Percentiles rank a stretch among this genome's conserved stretches.
Evolutionary conservation across 2,797 vertebrate genomes (phyloP).

Genomic region (Crenichthys baileyi): DNA sequence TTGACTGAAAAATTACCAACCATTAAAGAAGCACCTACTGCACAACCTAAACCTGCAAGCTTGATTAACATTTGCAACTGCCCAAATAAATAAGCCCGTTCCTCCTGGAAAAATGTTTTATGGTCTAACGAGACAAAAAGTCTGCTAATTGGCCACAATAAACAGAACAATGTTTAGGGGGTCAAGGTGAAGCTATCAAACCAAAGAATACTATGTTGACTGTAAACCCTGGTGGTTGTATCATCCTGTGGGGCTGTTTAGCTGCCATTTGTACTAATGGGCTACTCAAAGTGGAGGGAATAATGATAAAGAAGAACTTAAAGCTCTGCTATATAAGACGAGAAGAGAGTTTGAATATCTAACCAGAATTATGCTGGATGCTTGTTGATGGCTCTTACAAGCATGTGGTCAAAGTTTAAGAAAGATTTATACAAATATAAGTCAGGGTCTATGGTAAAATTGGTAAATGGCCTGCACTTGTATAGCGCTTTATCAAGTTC

Average conservation of each 20-base stretch:
- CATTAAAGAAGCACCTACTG: background rate
- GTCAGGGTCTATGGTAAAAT: no score
- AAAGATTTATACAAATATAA: background rate
- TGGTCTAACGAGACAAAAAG: background rate
- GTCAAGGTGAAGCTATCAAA: background rate
- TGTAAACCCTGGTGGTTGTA: background rate
- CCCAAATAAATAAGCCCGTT: background rate
- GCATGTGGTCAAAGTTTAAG: no score
- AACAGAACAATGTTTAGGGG: background rate
- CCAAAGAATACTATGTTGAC: background rate
- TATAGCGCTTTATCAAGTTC: no score
- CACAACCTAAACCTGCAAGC: background rate
- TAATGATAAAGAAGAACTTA: background rate
- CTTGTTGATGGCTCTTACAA: background rate
- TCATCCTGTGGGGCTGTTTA: background rate
- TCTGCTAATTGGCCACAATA: background rate
- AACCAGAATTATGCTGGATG: background rate
- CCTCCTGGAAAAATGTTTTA: background rate
- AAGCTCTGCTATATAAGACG: background rate
- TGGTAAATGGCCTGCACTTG: no score
- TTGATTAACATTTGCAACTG: background rate
- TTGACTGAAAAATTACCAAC: background rate
- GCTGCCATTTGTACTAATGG: background rate
- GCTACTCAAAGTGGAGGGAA: background rate
- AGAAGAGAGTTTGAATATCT: background rate